Evolutionary conservation across 2,888 invertebrate genomes (phyloP).

Genomic region (Dryobotodes eremita): DNA sequence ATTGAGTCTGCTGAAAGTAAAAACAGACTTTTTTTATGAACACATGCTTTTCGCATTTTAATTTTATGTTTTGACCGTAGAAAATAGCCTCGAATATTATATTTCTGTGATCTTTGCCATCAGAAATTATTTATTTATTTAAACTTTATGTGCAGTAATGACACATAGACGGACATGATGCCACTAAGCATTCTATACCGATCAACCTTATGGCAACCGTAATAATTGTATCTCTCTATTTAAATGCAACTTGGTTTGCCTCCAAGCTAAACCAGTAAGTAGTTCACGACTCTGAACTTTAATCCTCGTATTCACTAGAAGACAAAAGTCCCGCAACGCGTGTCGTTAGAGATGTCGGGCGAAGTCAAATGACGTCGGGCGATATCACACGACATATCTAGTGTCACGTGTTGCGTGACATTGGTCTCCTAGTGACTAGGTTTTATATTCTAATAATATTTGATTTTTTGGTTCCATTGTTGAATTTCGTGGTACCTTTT

Average conservation of each 20-base stretch:
- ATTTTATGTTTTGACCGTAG: too few species aligned
- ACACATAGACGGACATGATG: neutral
- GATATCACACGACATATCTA: neutral
- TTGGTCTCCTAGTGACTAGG: neutral
- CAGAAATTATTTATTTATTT: neutral
- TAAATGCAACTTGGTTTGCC: too few species aligned
- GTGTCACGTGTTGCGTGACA: neutral
- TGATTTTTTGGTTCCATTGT: neutral
- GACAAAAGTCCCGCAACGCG: neutral
- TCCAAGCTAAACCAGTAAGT: too few species aligned
- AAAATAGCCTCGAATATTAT: neutral
- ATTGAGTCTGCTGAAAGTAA: neutral
- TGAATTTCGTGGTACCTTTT: neutral
- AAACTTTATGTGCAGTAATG: neutral
- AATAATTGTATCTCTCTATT: too few species aligned
- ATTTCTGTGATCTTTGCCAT: neutral
- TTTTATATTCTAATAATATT: neutral
- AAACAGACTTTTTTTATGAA: neutral
- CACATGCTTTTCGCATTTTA: neutral
- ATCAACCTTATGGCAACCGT: too few species aligned
- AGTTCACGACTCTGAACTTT: neutral
- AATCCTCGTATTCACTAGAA: neutral
- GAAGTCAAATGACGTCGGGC: neutral
- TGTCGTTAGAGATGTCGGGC: neutral
- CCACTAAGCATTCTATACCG: neutral